Percentiles rank a stretch among this genome's conserved stretches.
phyloP scores from a whole-genome alignment of 1,140 invertebrate species.

The Palaemon carinicauda region DNA sequence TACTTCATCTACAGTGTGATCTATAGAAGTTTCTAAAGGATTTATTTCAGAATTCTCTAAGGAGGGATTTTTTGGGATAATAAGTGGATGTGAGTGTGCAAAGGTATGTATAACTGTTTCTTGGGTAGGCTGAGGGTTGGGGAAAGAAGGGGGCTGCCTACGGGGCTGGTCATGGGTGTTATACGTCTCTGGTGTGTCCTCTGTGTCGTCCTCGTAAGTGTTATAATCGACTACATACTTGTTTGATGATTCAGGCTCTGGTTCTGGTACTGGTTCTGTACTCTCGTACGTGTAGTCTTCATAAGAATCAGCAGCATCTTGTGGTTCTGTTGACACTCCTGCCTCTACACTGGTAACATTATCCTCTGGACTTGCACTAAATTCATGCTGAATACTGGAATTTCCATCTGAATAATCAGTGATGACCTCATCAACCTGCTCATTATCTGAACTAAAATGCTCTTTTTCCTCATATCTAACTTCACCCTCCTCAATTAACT shows the following conservation, averaged over 20 bases:
- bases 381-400: too few relatives aligned
- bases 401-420: too few relatives aligned
- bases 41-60: neutral
- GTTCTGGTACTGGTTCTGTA: neutral
- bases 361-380: too few relatives aligned
- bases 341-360: neutral
- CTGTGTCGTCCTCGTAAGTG: neutral
- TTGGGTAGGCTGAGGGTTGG: neutral
- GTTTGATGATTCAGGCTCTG: neutral
- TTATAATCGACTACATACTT: neutral
- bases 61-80: neutral
- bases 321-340: neutral
- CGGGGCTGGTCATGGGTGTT: neutral
- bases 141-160: neutral
- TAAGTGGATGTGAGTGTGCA: neutral
- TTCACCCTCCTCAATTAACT: neutral
- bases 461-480: neutral
- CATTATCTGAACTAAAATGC: too few relatives aligned
- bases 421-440: neutral
- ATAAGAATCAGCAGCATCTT: neutral
- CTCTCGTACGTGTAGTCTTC: neutral
- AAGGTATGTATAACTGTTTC: neutral
- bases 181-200: neutral
- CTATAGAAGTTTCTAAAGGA: neutral
- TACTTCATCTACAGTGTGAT: slow-evolving; percentile 2